Conservation (phyloP, 2,888 invertebrate genomes). For the Parnassius smintheus region DNA sequence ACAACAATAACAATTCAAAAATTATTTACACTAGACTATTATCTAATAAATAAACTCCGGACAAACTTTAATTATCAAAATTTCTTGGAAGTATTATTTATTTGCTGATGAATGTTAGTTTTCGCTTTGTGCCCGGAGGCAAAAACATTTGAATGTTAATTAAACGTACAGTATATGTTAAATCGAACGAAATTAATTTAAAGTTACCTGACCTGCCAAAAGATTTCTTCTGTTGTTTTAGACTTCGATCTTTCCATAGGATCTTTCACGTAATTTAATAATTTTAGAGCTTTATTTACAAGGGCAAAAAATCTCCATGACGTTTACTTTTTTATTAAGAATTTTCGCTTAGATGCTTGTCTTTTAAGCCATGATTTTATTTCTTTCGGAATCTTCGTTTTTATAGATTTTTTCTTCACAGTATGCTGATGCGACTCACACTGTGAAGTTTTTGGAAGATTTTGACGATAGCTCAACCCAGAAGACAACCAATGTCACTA, state of each 20-base stretch:
- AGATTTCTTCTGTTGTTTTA: conserved; percentile 9
- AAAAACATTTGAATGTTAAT: neutral
- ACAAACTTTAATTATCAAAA: conserved; percentile 11
- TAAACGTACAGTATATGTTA: neutral
- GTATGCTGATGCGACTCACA: too few species aligned
- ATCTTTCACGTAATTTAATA: conserved; percentile 34
- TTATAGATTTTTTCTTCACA: too few species aligned
- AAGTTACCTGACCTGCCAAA: conserved; percentile 22
- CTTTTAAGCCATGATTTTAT: too few species aligned
- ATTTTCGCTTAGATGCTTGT: too few species aligned
- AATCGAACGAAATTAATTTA: neutral
- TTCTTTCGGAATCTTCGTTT: too few species aligned
- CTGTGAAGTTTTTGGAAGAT: too few species aligned
- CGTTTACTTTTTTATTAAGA: conserved; percentile 32
- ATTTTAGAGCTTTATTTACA: conserved; percentile 45
- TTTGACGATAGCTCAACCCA: too few species aligned
- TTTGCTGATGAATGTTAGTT: neutral
- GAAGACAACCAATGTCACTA: too few species aligned
- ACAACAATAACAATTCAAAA: conserved; percentile 32
- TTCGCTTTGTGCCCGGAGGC: too few species aligned
- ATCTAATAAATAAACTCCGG: conserved; percentile 31
- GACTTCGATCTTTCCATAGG: conserved; percentile 21
- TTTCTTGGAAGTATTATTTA: neutral
- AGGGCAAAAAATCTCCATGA: conserved; percentile 40
- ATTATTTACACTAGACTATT: neutral